Base-by-base conservation (phyloP, 2,888 invertebrate genomes). In the Lysandra bellargus region DNA sequence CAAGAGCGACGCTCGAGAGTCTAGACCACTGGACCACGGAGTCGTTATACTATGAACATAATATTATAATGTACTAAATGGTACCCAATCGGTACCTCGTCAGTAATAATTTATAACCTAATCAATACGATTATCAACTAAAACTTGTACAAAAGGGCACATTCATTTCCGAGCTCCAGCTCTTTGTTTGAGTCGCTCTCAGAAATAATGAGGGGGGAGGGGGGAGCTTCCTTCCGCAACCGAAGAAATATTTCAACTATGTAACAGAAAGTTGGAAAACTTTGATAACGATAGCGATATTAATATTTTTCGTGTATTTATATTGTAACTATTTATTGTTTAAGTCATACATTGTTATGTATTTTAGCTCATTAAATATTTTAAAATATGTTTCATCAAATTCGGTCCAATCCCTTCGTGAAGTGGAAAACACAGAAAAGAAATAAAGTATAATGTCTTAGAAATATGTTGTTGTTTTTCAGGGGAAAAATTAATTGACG, bases 131-230 rank as follows among this genome's bases (percentile, higher is more conserved):
- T 69, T 69, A 69, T 79, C 80, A 80, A 80, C 78, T 80, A 80
- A 80, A 80, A 80, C 79, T 80, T 80, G 44, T 78, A 79, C 79
- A 78, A 79, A 79, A 53, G 57, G 33, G 12, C 76, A 53, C 30
- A 44, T 74, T 79, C 40, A 17, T 74, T 53, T 37, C 17, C 60
- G 37, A n/a, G 57, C 60, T 60, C 60, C 73, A 23, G 80, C 64
- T 74, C 80, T 80, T 81, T 82, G 80, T 84, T 83, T 80, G 78
- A 82, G 79, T 81, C 80, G 78, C 82, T 83, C 82, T 82, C 81
- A 83, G 83, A 82, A 82, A 83, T 84, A 84, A 84, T 82, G 84
- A 84, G 84, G 81, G 49, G 60, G 77, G n/a, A 9, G 3, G 12
- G 44, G 53, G n/a, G 30, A 14, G 30, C 33, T 76, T 76, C 76